phyloP scores from a whole-genome alignment of 1,140 invertebrate genomes.

The Ericerus pela region DNA sequence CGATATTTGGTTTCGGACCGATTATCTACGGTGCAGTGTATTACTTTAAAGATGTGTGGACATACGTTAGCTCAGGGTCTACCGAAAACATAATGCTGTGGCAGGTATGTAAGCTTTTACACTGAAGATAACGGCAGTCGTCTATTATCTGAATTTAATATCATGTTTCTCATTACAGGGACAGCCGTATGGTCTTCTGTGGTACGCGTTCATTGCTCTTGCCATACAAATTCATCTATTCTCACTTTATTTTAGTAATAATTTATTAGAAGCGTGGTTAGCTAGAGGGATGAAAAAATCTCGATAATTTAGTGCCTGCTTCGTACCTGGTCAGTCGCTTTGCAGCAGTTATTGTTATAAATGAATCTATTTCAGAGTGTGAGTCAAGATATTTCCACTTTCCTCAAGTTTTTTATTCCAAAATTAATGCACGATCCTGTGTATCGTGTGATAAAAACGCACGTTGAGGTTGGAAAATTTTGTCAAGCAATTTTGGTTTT shows the following conservation, averaged over 20 bases:
- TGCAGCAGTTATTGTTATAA: too few species aligned
- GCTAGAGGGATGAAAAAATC: conserved; percentile 38
- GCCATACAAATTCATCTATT: conserved; percentile 84
- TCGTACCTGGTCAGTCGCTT: too few species aligned
- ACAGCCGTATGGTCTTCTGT: conserved; percentile 79
- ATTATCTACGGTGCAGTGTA: conserved; percentile 63
- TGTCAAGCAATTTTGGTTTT: too few species aligned
- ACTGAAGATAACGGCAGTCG: neutral
- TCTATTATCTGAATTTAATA: neutral
- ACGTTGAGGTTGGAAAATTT: too few species aligned
- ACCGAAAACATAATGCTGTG: conserved; percentile 53
- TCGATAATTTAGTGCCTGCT: too few species aligned
- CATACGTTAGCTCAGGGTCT: conserved; percentile 52
- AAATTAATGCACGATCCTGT: too few species aligned
- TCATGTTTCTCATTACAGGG: conserved; percentile 44
- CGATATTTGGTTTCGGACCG: conserved; percentile 62
- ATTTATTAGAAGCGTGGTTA: conserved; percentile 75
- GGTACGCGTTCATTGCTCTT: conserved; percentile 81
- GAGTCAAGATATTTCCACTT: too few species aligned
- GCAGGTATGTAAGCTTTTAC: conserved; percentile 43
- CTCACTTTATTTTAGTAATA: conserved; percentile 75
- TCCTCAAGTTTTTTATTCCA: too few species aligned
- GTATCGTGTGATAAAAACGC: too few species aligned
- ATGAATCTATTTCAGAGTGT: too few species aligned
- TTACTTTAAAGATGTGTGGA: conserved; percentile 71